These are phyloP conservation scores for Oreocharis arfaki DNA, from an alignment of 2,113 vertebrate species.

Conservation along the genomic window DNA sequence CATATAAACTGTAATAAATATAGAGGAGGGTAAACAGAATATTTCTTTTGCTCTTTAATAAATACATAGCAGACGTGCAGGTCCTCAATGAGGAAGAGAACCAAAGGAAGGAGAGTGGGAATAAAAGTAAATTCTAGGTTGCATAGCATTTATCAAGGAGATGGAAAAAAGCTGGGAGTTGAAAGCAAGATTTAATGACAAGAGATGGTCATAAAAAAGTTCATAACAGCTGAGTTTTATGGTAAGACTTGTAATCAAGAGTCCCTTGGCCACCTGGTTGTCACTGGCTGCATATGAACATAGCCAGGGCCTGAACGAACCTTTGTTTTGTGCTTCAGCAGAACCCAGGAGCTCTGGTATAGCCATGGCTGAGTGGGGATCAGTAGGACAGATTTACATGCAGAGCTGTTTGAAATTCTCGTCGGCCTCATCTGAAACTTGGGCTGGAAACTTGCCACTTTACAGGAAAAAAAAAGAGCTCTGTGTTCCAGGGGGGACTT, in stretches of 20 bases:
- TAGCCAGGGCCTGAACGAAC: not conserved
- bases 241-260: not conserved
- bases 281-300: not conserved
- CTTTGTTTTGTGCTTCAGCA: not conserved
- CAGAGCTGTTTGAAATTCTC: not conserved
- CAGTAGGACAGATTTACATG: not conserved
- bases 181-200: conserved; percentile 36
- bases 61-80: conserved; percentile 50
- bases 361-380: not conserved
- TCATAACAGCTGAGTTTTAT: not conserved
- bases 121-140: conserved; percentile 16
- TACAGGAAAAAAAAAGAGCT: fast-evolving
- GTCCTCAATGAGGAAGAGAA: not conserved
- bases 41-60: not conserved
- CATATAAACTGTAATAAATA: not conserved
- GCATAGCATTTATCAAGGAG: conserved; percentile 22
- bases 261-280: not conserved
- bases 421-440: not conserved
- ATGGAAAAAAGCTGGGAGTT: conserved; percentile 29
- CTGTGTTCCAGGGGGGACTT: not conserved
- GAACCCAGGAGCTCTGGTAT: not conserved
- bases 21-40: conserved; percentile 4
- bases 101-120: not conserved
- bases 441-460: not conserved
- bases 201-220: conserved; percentile 22